These are phyloP conservation scores for Tupaia tana DNA, from an alignment of 2,113 vertebrate species.

Conservation along the genomic window DNA sequence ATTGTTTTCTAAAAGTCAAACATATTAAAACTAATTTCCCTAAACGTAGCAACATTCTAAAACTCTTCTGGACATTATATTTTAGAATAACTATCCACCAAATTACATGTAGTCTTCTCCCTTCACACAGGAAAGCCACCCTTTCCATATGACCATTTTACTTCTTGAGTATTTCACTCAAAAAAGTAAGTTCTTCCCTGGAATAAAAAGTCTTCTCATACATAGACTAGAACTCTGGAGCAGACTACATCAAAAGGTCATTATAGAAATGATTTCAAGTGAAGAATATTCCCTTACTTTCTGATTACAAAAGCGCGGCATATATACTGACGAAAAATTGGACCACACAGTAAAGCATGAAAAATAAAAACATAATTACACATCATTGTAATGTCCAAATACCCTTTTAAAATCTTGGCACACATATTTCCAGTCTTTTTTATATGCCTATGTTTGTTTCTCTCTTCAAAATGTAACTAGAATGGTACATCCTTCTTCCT, in stretches of 20 bases:
- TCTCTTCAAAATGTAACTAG: slow-evolving; percentile 4
- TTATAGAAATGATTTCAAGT: not conserved
- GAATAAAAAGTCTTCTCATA: slow-evolving; percentile 10
- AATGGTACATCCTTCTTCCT: not conserved
- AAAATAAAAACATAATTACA: not conserved
- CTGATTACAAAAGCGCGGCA: not conserved
- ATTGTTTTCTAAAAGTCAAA: not conserved
- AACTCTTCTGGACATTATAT: not conserved
- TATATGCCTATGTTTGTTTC: not conserved
- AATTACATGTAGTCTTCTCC: not conserved
- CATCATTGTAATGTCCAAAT: not conserved
- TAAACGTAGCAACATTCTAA: not conserved
- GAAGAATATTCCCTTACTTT: not conserved
- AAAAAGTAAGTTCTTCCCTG: not conserved
- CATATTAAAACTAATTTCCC: slow-evolving; percentile 2
- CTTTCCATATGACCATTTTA: not conserved
- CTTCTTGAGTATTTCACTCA: not conserved
- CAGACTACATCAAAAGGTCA: not conserved
- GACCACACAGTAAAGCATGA: not conserved
- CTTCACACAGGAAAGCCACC: not conserved
- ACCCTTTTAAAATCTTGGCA: not conserved
- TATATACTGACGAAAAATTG: not conserved
- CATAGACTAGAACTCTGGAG: not conserved
- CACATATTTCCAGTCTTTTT: not conserved
- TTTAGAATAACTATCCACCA: not conserved